These are phyloP conservation scores for Fistularia commersonii DNA, from an alignment of 2,797 vertebrate genomes.

Conservation along the genomic window DNA sequence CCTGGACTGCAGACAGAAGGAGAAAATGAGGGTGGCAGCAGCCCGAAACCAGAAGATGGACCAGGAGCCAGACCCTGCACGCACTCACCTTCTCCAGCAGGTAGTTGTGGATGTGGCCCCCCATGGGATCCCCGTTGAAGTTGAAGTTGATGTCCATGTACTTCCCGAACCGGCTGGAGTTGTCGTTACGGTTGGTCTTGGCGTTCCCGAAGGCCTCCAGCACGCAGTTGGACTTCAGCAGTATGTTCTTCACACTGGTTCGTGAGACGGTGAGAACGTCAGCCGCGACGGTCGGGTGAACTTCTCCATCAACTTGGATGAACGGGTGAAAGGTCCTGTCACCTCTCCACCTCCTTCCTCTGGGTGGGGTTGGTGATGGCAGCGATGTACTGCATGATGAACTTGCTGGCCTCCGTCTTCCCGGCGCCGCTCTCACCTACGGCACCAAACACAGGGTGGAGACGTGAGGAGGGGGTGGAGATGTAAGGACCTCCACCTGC, in stretches of 20 bases:
- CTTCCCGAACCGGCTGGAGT: slow-evolving; percentile 93
- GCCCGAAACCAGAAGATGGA: background rate
- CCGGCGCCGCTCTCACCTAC: slow-evolving; percentile 91
- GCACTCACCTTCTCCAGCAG: slow-evolving; percentile 89
- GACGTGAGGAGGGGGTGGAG: background rate
- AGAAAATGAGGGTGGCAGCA: too few relatives aligned
- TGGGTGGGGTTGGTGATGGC: slow-evolving; percentile 91
- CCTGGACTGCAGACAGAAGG: slow-evolving; percentile 85
- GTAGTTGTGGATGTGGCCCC: slow-evolving; percentile 94
- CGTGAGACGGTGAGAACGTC: background rate
- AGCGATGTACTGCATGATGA: slow-evolving; percentile 94
- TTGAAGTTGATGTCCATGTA: slow-evolving; percentile 98
- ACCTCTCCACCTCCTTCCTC: slow-evolving; percentile 89
- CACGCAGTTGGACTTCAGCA: slow-evolving; percentile 91
- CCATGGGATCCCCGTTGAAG: slow-evolving; percentile 91
- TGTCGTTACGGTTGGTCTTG: slow-evolving; percentile 92
- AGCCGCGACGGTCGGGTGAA: background rate
- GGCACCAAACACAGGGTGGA: background rate
- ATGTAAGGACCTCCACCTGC: too few relatives aligned
- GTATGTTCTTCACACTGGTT: slow-evolving; percentile 84
- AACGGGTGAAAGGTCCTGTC: too few relatives aligned
- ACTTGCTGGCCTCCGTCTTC: slow-evolving; percentile 93
- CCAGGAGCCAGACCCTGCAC: background rate
- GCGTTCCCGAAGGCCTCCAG: slow-evolving; percentile 92
- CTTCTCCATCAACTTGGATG: background rate